These are phyloP conservation scores for Metopolophium dirhodum DNA, from an alignment of 1,140 invertebrate genomes.

Conservation along the genomic window DNA sequence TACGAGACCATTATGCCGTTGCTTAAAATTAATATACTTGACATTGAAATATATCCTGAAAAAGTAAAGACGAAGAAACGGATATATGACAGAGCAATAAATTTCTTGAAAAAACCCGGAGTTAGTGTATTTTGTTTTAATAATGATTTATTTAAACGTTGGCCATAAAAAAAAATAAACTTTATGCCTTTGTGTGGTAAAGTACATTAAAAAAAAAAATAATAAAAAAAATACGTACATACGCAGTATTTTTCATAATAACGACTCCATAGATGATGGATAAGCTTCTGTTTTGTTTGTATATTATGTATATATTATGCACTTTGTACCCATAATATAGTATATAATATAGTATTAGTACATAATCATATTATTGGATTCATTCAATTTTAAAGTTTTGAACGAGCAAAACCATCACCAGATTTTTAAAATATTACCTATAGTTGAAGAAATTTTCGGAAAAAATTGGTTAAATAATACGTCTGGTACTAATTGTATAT, in stretches of 20 bases:
- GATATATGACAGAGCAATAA: background rate
- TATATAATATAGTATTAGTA: too few relatives aligned
- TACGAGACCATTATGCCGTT: background rate
- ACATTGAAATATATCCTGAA: background rate
- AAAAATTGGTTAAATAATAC: background rate
- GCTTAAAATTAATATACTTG: constrained; percentile 19
- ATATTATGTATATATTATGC: background rate
- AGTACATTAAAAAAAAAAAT: background rate
- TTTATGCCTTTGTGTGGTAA: background rate
- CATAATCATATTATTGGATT: background rate
- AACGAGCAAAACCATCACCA: background rate
- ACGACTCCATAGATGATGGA: background rate
- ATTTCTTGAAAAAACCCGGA: constrained; percentile 3
- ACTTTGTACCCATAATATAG: background rate
- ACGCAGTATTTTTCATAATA: background rate
- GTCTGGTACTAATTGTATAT: background rate
- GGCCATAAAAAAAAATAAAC: background rate
- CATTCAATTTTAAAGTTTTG: background rate
- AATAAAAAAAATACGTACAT: background rate
- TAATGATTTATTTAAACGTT: constrained; percentile 29
- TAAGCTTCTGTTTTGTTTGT: constrained; percentile 13
- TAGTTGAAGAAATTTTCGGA: too few relatives aligned
- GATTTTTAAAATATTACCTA: background rate
- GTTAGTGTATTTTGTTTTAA: constrained; percentile 1
- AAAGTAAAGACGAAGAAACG: background rate